Percentiles rank a stretch among this genome's conserved stretches.
Evolutionary conservation across 2,797 vertebrate genomes (phyloP).

Genomic region (Coracias cyanogaster): DNA sequence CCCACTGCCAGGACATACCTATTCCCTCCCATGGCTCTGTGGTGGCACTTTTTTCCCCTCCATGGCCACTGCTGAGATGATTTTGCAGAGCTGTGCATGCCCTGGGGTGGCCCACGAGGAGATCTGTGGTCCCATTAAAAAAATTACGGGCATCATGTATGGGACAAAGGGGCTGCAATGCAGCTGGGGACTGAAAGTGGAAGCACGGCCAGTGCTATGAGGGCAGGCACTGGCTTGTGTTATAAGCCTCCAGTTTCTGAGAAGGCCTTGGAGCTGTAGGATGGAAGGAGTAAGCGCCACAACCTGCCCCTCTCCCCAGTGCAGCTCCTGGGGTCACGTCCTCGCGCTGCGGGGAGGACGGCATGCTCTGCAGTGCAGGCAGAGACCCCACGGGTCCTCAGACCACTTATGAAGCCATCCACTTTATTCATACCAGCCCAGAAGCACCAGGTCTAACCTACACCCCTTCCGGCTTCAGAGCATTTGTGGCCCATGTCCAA

Average conservation of each 20-base stretch:
- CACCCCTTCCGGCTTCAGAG: constrained; percentile 45
- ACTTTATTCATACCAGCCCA: constrained; percentile 36
- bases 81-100: neutral
- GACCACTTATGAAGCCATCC: neutral
- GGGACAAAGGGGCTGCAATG: rapidly evolving
- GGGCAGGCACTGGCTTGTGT: rapidly evolving
- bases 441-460: neutral
- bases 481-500: constrained; percentile 56
- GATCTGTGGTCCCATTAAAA: rapidly evolving
- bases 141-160: rapidly evolving
- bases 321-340: neutral
- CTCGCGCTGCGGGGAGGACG: rapidly evolving
- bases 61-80: rapidly evolving
- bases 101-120: rapidly evolving
- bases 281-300: neutral
- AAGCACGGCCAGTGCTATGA: rapidly evolving
- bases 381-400: neutral
- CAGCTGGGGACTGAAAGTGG: rapidly evolving
- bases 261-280: neutral
- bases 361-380: neutral
- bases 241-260: rapidly evolving
- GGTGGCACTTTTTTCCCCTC: rapidly evolving
- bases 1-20: rapidly evolving
- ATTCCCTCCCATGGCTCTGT: neutral
- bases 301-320: neutral